phyloP scores from a whole-genome alignment of 2,113 vertebrate genomes.

The Trochalopteron elliotii region DNA sequence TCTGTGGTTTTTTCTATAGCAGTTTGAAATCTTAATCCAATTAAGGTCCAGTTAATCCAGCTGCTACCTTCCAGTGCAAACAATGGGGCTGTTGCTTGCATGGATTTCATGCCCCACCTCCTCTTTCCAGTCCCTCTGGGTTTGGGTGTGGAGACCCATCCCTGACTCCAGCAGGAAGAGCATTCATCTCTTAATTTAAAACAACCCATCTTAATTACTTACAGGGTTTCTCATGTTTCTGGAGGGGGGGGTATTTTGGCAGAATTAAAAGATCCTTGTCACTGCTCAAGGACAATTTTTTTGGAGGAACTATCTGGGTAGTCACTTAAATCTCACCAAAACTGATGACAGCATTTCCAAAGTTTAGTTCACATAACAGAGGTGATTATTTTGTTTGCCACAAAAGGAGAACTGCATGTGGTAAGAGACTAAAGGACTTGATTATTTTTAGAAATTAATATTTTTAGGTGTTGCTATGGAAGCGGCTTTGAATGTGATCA shows the following conservation, averaged over 20 bases:
- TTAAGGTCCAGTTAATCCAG: not conserved
- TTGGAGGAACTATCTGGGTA: not conserved
- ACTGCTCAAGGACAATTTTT: not conserved
- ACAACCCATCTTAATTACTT: not conserved
- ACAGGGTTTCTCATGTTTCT: not conserved
- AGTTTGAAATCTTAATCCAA: not conserved
- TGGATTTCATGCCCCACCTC: not conserved
- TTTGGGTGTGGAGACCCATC: not conserved
- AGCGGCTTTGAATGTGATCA: constrained; percentile 8
- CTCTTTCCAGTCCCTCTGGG: not conserved
- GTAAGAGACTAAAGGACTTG: not conserved
- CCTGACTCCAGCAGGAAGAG: not conserved
- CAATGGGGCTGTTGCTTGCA: not conserved
- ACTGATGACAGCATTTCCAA: not conserved
- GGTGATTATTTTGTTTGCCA: not conserved
- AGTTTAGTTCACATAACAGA: not conserved
- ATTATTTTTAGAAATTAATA: constrained; percentile 47
- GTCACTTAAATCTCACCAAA: not conserved
- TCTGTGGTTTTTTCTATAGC: not conserved
- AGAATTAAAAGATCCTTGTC: not conserved
- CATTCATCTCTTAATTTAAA: not conserved
- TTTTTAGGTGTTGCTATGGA: constrained; percentile 55
- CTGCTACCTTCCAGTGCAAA: not conserved
- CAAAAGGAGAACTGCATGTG: not conserved
- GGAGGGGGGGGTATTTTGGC: not conserved